phyloP scores from a whole-genome alignment of 2,888 invertebrate species.

The Balanococcus diminutus region DNA sequence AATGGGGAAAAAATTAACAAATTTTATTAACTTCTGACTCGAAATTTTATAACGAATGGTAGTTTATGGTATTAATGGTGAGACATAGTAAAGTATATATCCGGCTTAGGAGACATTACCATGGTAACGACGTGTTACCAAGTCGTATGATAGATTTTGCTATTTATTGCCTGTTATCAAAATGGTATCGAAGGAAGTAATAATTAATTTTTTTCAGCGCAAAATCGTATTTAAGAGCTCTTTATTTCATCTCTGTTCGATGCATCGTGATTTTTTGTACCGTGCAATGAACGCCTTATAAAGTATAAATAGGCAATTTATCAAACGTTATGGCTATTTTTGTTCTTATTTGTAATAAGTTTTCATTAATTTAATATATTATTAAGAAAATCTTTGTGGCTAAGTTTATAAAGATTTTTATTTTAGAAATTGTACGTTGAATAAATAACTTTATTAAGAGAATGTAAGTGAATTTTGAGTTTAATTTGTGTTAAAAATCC shows the following conservation, averaged over 20 bases:
- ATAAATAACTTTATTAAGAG: no score
- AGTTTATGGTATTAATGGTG: background rate
- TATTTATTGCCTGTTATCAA: slow-evolving; percentile 26
- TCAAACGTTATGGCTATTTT: no score
- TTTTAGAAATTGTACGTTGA: no score
- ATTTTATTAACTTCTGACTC: no score
- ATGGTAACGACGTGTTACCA: slow-evolving; percentile 26
- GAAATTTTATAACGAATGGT: background rate
- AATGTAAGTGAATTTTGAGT: no score
- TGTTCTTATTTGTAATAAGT: no score
- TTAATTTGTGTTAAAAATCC: no score
- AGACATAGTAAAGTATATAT: background rate
- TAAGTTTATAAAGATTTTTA: no score
- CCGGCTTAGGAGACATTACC: slow-evolving; percentile 28
- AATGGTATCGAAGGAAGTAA: slow-evolving; percentile 16
- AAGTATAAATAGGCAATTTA: background rate
- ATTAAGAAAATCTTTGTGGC: no score
- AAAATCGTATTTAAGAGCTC: background rate
- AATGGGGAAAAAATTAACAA: background rate
- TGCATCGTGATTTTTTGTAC: background rate
- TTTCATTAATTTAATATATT: no score
- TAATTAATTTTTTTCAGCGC: slow-evolving; percentile 8
- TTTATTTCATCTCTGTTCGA: background rate
- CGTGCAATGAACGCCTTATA: background rate
- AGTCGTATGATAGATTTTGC: slow-evolving; percentile 15